A percentile compares a stretch with the other conserved stretches of the same genome.
phyloP scores from a whole-genome alignment of 1,140 invertebrate species.

The Scaptomyza graminum region DNA sequence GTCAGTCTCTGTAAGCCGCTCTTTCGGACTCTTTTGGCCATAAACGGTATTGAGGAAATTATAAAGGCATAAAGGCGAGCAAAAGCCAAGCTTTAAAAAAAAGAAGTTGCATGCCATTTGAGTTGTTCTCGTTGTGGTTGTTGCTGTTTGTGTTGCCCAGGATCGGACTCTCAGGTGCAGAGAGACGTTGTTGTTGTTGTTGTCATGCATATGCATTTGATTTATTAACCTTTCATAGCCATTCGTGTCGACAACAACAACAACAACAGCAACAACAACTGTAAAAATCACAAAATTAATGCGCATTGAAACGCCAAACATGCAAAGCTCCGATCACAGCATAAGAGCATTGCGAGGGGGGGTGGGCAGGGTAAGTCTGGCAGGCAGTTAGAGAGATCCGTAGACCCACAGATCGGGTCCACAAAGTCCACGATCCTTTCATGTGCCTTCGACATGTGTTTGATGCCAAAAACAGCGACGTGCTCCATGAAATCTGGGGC shows the following conservation, averaged over 20 bases:
- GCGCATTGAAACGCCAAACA: constrained; percentile 79
- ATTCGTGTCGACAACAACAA: constrained; percentile 78
- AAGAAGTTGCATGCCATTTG: constrained; percentile 39
- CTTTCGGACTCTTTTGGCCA: constrained; percentile 32
- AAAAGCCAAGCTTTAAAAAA: constrained; percentile 1
- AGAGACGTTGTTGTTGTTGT: constrained; percentile 24
- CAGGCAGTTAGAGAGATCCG: constrained; percentile 17
- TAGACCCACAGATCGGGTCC: constrained; percentile 22
- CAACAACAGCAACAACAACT: constrained; percentile 68
- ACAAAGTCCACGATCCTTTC: constrained; percentile 59
- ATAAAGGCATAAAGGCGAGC: constrained; percentile 68
- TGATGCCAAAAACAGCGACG: constrained; percentile 80
- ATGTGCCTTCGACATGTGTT: constrained; percentile 79
- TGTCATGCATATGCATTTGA: constrained; percentile 78
- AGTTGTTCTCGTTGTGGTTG: neutral
- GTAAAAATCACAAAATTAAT: constrained; percentile 68
- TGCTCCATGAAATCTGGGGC: constrained; percentile 69
- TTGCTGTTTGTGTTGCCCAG: constrained; percentile 1
- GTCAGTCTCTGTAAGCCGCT: constrained; percentile 6
- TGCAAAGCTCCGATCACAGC: constrained; percentile 52
- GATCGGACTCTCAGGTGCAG: constrained; percentile 70
- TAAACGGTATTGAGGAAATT: constrained; percentile 78
- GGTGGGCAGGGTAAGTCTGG: neutral
- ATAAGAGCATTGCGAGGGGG: neutral
- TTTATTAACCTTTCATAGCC: constrained; percentile 81